Evolutionary conservation across 2,888 invertebrate genomes (phyloP).

Genomic region (Lasiommata megera): DNA sequence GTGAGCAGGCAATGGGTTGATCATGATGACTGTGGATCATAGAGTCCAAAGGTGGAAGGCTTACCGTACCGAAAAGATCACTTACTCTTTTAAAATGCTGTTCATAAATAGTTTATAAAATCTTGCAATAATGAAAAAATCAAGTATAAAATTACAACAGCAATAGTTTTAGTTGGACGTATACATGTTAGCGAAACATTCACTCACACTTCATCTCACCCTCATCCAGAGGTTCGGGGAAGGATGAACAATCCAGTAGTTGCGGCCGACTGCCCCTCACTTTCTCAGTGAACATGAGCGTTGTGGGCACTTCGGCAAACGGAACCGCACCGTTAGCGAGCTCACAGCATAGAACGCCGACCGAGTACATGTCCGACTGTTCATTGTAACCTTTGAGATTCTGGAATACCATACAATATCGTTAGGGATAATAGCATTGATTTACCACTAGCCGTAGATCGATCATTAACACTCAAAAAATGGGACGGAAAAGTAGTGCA

Average conservation of each 20-base stretch:
- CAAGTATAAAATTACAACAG: neutral
- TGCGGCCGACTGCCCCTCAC: constrained; percentile 89
- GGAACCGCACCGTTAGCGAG: constrained; percentile 94
- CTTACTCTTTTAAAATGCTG: too few relatives aligned
- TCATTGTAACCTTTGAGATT: constrained; percentile 93
- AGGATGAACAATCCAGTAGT: constrained; percentile 87
- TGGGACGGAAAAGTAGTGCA: too few relatives aligned
- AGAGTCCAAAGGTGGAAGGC: too few relatives aligned
- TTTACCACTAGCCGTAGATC: constrained; percentile 1
- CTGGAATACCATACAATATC: constrained; percentile 51
- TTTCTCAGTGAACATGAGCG: constrained; percentile 95
- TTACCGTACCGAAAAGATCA: too few relatives aligned
- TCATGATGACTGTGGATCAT: too few relatives aligned
- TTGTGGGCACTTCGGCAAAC: constrained; percentile 91
- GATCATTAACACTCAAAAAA: too few relatives aligned
- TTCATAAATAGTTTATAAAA: neutral
- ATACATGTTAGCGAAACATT: neutral
- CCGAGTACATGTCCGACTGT: constrained; percentile 94
- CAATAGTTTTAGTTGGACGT: neutral
- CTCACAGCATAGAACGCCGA: constrained; percentile 94
- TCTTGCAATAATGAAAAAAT: neutral
- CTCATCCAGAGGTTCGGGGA: constrained; percentile 76
- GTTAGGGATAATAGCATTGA: neutral
- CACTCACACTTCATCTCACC: constrained; percentile 57
- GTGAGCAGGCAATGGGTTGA: too few relatives aligned